These are phyloP conservation scores for Melanotaenia trifasciata DNA, from an alignment of 2,797 vertebrate genomes.

Conservation along the genomic window DNA sequence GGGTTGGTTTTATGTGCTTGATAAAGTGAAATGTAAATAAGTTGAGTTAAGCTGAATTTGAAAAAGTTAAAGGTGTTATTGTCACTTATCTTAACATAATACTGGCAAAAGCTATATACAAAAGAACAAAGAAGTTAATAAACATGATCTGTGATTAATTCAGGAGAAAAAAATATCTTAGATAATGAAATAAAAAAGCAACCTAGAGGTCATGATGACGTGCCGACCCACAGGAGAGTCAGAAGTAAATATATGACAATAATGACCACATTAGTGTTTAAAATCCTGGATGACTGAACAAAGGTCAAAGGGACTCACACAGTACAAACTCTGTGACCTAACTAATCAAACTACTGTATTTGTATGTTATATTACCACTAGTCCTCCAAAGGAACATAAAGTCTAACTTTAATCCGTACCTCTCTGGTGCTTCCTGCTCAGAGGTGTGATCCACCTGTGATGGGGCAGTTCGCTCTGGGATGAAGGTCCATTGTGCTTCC, in stretches of 20 bases:
- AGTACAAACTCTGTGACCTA: neutral
- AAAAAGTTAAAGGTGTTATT: neutral
- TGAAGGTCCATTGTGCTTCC: constrained; percentile 66
- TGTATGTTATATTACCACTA: neutral
- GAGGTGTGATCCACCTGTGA: constrained; percentile 35
- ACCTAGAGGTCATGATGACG: neutral
- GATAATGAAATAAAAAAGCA: neutral
- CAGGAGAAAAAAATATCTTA: neutral
- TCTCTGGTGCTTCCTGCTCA: constrained; percentile 47
- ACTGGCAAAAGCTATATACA: too few relatives aligned
- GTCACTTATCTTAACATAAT: too few relatives aligned
- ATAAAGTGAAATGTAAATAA: too few relatives aligned
- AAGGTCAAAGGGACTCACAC: neutral
- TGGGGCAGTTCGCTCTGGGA: constrained; percentile 27
- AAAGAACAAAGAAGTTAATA: too few relatives aligned
- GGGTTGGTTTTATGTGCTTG: too few relatives aligned
- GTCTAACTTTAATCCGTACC: constrained; percentile 48
- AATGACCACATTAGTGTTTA: neutral
- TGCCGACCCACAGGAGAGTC: neutral
- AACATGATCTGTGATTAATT: too few relatives aligned
- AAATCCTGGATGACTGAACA: neutral
- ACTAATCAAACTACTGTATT: neutral
- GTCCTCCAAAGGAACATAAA: neutral
- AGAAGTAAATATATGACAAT: neutral
- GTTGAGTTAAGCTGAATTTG: too few relatives aligned